Percentiles rank a stretch among this genome's conserved stretches.
Evolutionary conservation across 2,888 invertebrate species (phyloP).

Genomic region (Apantesis nais): DNA sequence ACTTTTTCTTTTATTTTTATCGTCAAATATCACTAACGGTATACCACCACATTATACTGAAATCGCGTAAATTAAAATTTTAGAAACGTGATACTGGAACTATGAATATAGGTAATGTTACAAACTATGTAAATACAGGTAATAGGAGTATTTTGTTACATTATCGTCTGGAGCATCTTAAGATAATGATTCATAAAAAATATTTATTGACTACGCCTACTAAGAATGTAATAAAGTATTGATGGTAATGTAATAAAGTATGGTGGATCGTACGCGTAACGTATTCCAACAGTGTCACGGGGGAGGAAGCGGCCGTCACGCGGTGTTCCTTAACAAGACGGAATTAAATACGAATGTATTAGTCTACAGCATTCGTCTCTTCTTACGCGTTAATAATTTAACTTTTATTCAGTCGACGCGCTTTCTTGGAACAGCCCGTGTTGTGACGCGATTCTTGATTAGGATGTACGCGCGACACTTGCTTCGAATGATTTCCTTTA

Average conservation of each 20-base stretch:
- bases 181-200: slow-evolving; percentile 33
- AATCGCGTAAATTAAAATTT: not conserved
- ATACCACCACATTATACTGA: slow-evolving; percentile 4
- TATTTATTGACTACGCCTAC: slow-evolving; percentile 39
- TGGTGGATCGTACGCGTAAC: too few relatives aligned
- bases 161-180: slow-evolving; percentile 28
- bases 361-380: slow-evolving; percentile 58
- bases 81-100: not conserved
- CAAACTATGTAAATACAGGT: slow-evolving; percentile 23
- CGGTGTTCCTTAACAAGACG: slow-evolving; percentile 72
- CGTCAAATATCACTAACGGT: slow-evolving; percentile 31
- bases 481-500: slow-evolving; percentile 58
- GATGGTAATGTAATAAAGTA: too few relatives aligned
- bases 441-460: slow-evolving; percentile 74
- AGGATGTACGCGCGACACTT: slow-evolving; percentile 56
- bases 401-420: slow-evolving; percentile 70
- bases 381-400: slow-evolving; percentile 73
- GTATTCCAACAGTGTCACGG: slow-evolving; percentile 72
- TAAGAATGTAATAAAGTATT: slow-evolving; percentile 52
- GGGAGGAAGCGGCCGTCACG: slow-evolving; percentile 78
- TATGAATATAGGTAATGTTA: slow-evolving; percentile 10
- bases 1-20: not conserved
- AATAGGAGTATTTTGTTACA: slow-evolving; percentile 24
- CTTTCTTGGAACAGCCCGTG: slow-evolving; percentile 66
- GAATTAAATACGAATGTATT: slow-evolving; percentile 80